A percentile compares a stretch with the other conserved stretches of the same genome.
Evolutionary conservation across 2,888 invertebrate species (phyloP).

Genomic region (Ormyrus pomaceus): DNA sequence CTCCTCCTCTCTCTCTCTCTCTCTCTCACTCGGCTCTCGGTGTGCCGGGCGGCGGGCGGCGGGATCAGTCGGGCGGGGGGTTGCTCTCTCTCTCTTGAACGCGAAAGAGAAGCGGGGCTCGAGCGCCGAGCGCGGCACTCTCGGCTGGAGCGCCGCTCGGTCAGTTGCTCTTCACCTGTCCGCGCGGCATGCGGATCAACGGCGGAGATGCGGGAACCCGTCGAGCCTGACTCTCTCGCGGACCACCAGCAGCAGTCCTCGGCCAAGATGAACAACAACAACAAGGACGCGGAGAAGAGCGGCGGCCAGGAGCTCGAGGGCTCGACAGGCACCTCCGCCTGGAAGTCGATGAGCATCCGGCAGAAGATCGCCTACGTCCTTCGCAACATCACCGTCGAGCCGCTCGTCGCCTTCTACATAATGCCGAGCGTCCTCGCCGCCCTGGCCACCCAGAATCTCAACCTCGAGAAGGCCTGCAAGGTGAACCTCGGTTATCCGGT

Average conservation of each 20-base stretch:
- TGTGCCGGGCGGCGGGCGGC: neutral
- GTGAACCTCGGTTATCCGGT: slow-evolving; percentile 86
- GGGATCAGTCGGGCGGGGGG: neutral
- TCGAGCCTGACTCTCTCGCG: neutral
- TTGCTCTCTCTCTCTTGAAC: neutral
- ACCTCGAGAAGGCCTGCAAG: slow-evolving; percentile 90
- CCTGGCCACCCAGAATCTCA: slow-evolving; percentile 89
- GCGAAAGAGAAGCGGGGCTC: slow-evolving; percentile 25
- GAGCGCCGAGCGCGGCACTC: slow-evolving; percentile 28
- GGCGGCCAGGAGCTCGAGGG: slow-evolving; percentile 42
- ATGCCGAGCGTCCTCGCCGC: slow-evolving; percentile 81
- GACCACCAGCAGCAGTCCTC: neutral
- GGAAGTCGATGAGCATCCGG: slow-evolving; percentile 77
- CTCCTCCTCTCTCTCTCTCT: slow-evolving; percentile 14
- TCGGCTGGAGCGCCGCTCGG: slow-evolving; percentile 29
- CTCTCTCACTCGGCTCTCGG: slow-evolving; percentile 6
- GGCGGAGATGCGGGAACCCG: slow-evolving; percentile 23
- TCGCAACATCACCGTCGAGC: slow-evolving; percentile 85
- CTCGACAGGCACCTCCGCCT: slow-evolving; percentile 57
- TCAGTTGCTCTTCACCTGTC: slow-evolving; percentile 17
- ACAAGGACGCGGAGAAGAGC: slow-evolving; percentile 18
- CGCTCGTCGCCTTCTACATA: slow-evolving; percentile 85
- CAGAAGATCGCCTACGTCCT: slow-evolving; percentile 79
- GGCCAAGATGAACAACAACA: slow-evolving; percentile 15
- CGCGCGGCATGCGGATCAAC: neutral